phyloP scores from a whole-genome alignment of 2,888 invertebrate species.

The Octodonta nipae region DNA sequence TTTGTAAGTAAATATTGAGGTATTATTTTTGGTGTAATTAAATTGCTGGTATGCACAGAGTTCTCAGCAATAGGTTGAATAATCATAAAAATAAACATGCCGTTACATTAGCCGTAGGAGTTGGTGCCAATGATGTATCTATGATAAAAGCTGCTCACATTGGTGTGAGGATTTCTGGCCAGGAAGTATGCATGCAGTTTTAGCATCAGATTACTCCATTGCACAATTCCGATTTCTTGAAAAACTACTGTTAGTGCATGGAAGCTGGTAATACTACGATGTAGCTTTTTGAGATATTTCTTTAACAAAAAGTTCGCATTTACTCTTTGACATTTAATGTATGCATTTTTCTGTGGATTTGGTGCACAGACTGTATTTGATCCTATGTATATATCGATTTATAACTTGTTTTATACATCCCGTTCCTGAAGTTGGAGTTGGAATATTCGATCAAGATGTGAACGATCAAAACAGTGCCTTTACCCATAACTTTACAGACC shows the following conservation, averaged over 20 bases:
- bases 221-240: constrained; percentile 95
- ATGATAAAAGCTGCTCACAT: constrained; percentile 99
- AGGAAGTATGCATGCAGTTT: constrained; percentile 94
- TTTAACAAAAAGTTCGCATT: constrained; percentile 99
- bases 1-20: no score
- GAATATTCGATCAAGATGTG: constrained; percentile 94
- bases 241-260: constrained; percentile 83
- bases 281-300: constrained; percentile 95
- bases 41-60: no score
- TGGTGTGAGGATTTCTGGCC: constrained; percentile 96
- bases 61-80: no score
- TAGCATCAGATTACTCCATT: constrained; percentile 94
- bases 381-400: constrained; percentile 97
- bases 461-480: constrained; percentile 74
- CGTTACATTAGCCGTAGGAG: no score
- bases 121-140: no score
- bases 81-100: no score
- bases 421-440: constrained; percentile 91
- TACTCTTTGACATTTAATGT: constrained; percentile 99
- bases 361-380: constrained; percentile 99
- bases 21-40: no score
- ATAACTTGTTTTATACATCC: constrained; percentile 98
- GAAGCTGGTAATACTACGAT: constrained; percentile 95
- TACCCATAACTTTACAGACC: constrained; percentile 94
- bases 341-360: constrained; percentile 98